Percentiles rank a stretch among this genome's conserved stretches.
These are phyloP conservation scores for Phylloscopus whistleri DNA, from an alignment of 2,113 vertebrate genomes.

Conservation along the genomic window DNA sequence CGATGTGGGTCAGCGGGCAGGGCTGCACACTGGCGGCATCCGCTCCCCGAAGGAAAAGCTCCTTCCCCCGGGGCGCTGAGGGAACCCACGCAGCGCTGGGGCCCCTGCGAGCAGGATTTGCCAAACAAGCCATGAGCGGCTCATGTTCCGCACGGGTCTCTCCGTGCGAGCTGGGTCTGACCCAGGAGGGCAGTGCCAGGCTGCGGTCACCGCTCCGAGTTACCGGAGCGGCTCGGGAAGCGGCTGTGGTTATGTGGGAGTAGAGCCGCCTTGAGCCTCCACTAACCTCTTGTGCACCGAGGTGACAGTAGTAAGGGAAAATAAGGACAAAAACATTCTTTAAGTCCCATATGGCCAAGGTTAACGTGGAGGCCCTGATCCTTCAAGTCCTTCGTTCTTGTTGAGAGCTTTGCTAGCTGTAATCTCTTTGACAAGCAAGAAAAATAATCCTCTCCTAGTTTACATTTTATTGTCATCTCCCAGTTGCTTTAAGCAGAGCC, in stretches of 20 bases:
- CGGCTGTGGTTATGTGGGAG: rapidly evolving
- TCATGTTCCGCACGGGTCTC: too few species aligned
- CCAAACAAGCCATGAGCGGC: rapidly evolving
- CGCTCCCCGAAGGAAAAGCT: rapidly evolving
- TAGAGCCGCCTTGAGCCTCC: rapidly evolving
- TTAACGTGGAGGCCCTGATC: not conserved
- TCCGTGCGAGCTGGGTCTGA: not conserved
- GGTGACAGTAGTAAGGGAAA: not conserved
- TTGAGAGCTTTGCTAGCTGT: not conserved
- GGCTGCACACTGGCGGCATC: rapidly evolving
- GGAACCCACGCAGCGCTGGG: rapidly evolving
- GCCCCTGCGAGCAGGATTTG: rapidly evolving
- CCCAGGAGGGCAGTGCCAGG: not conserved
- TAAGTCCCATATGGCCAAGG: not conserved
- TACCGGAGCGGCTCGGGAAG: not conserved
- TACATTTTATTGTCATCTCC: not conserved
- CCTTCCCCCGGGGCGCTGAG: rapidly evolving
- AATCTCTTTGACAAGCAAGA: not conserved
- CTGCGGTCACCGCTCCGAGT: rapidly evolving
- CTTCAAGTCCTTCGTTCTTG: not conserved
- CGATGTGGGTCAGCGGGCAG: rapidly evolving
- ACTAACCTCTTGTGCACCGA: not conserved
- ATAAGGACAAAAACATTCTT: not conserved
- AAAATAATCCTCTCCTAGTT: not conserved
- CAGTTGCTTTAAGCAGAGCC: not conserved